Conservation (phyloP, 1,140 invertebrate species). For the Calliopsis andreniformis region DNA sequence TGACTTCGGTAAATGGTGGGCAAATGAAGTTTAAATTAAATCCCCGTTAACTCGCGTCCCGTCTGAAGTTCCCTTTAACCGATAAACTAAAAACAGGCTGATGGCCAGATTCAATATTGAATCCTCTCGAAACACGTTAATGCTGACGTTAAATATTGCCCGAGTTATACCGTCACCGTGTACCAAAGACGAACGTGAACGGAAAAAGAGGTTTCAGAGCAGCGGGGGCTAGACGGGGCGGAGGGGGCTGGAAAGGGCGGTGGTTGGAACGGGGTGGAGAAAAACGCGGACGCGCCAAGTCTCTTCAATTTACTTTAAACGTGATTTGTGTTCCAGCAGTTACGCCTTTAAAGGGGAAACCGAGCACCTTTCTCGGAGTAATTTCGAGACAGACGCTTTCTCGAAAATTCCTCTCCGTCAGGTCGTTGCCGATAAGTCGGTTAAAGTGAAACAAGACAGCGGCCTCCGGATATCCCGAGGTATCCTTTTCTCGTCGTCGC, state of each 20-base stretch:
- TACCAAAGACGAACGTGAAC: neutral
- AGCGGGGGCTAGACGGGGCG: neutral
- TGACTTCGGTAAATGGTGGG: neutral
- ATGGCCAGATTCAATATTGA: constrained; percentile 1
- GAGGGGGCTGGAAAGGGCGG: neutral
- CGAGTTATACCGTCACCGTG: neutral
- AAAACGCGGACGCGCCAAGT: too few species aligned
- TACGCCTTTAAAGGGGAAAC: neutral
- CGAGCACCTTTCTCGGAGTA: neutral
- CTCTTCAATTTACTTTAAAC: neutral
- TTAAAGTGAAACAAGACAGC: neutral
- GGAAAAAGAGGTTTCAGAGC: neutral
- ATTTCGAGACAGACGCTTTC: neutral
- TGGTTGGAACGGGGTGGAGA: too few species aligned
- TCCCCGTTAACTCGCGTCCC: neutral
- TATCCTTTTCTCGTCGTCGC: neutral
- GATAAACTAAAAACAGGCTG: neutral
- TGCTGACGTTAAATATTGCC: constrained; percentile 1
- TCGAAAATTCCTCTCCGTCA: constrained; percentile 3
- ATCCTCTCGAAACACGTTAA: constrained; percentile 11
- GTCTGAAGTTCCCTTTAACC: constrained; percentile 1
- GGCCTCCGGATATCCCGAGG: neutral
- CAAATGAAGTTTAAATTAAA: constrained; percentile 19
- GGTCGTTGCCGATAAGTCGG: neutral
- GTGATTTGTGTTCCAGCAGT: constrained; percentile 7